Base-by-base conservation (phyloP, 2,797 vertebrate genomes). In the Amniataba percoides region DNA sequence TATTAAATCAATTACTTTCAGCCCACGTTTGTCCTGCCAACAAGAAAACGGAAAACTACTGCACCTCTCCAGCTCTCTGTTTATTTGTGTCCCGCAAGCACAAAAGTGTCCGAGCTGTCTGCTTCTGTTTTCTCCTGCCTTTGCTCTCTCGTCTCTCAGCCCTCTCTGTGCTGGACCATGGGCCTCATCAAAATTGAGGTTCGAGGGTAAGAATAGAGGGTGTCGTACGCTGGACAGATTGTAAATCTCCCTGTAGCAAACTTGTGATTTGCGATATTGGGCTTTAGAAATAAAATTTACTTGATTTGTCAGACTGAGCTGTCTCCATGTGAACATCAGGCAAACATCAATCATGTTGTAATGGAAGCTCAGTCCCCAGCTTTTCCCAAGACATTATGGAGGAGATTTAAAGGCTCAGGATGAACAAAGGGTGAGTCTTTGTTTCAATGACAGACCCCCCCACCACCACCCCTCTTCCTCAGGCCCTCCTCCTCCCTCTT, bases 391-490 rank as follows among this genome's bases (percentile, higher is more conserved):
- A 72, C 68, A 84, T 52, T 83, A 65, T 77, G 80, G 80, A 62
- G 73, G 65, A 89, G 78, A 87, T 81, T 82, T 89, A 91, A 84
- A 84, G 81, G 60, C 79, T 83, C 71, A 78, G 76, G 74, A 86
- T 80, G 78, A 93, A 93, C 91, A 93, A 92, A 89, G 81, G 84
- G 73, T 74, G 84, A 88, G 81, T 88, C 80, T 92, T 91, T 89
- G 79, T 89, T 88, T 88, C 88, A 93, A 89, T 91, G 92, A 91
- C 90, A 89, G 78, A 80, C 80, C 58, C 39, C 14, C 3, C 45
- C 78, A 74, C 74, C 63, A 68, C 8, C 36, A 5, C 23, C 27
- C 18, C 25, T n/a, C n/a, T n/a, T 25, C 16, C n/a, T 8, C 4
- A n/a, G 15, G 2, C 66, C 4, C 19, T 12, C 48, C 13, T 8